Evolutionary conservation across 2,888 invertebrate genomes (phyloP).

Genomic region (Exocentrus adspersus): DNA sequence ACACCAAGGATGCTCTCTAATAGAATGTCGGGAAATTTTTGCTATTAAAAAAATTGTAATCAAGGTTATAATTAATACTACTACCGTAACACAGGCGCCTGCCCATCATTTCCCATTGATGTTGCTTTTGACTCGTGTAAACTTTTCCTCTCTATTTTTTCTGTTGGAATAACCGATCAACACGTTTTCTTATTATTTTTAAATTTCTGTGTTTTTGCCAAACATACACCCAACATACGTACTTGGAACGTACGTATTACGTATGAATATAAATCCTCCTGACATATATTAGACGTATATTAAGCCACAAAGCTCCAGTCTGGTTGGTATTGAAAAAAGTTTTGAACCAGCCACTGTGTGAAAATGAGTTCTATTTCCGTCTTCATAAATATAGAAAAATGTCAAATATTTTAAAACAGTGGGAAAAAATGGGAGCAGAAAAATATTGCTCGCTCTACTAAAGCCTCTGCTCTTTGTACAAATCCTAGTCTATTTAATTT

Average conservation of each 20-base stretch:
- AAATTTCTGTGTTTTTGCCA: constrained; percentile 21
- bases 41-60: no score
- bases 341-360: no score
- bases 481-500: no score
- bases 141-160: not conserved
- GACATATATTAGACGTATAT: constrained; percentile 3
- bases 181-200: constrained; percentile 16
- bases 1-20: no score
- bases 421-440: no score
- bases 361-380: constrained; percentile 5
- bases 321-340: not conserved
- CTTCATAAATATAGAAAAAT: not conserved
- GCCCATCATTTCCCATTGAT: no score
- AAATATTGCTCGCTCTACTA: no score
- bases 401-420: not conserved
- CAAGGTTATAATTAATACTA: no score
- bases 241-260: constrained; percentile 11
- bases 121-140: no score
- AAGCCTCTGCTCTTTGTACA: no score
- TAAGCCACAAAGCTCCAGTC: not conserved
- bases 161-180: constrained; percentile 11
- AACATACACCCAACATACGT: constrained; percentile 14
- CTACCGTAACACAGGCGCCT: no score
- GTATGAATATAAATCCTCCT: constrained; percentile 15
- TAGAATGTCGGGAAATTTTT: no score